Evolutionary conservation across 1,140 invertebrate genomes (phyloP).

Genomic region (Bombus ignitus): DNA sequence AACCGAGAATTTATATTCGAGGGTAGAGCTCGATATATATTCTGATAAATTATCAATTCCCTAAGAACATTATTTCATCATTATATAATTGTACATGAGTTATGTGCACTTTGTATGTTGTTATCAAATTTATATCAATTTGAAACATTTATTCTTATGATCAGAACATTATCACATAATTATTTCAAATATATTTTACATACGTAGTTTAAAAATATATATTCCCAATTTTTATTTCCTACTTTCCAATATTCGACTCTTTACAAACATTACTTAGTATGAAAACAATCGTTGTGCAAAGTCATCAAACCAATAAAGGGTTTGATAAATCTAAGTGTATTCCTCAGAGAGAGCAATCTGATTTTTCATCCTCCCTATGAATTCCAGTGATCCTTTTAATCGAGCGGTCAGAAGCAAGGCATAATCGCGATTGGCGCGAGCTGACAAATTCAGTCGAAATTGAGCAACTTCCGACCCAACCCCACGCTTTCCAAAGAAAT

Average conservation of each 20-base stretch:
- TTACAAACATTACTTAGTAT: not conserved
- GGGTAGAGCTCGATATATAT: conserved; percentile 5
- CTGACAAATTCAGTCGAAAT: conserved; percentile 51
- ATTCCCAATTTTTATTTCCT: not conserved
- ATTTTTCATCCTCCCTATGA: conserved; percentile 16
- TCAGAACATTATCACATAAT: not conserved
- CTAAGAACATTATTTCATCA: not conserved
- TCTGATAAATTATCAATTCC: conserved; percentile 26
- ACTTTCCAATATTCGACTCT: not conserved
- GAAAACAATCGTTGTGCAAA: not conserved
- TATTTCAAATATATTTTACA: too few relatives aligned
- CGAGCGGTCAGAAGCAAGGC: not conserved
- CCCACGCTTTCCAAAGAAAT: conserved; percentile 34
- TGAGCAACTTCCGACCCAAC: conserved; percentile 23
- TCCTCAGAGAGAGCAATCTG: too few relatives aligned
- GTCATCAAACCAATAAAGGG: not conserved
- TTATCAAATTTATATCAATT: not conserved
- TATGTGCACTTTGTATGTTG: not conserved
- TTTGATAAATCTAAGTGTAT: not conserved
- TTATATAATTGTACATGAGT: not conserved
- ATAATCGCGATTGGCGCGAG: conserved; percentile 20
- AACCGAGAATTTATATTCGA: conserved; percentile 32
- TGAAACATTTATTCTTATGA: not conserved
- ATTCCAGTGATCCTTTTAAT: conserved; percentile 11
- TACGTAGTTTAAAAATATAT: not conserved